phyloP scores from a whole-genome alignment of 2,888 invertebrate genomes.

The Dynastes hyllus region DNA sequence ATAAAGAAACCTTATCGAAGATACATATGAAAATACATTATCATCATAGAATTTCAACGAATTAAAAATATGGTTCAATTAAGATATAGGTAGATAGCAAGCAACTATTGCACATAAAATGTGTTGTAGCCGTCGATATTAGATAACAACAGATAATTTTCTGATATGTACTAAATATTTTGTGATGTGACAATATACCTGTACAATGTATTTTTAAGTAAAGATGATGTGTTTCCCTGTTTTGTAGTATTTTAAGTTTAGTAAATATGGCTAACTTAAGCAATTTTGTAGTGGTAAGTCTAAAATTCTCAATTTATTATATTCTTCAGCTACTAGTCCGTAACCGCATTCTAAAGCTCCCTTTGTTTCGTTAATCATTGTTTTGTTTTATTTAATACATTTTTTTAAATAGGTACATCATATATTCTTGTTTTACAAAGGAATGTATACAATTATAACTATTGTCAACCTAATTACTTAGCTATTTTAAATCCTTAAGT shows the following conservation, averaged over 20 bases:
- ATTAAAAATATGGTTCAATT: conserved; percentile 43
- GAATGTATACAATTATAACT: too few relatives aligned
- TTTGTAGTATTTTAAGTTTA: not conserved
- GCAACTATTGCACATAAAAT: conserved; percentile 48
- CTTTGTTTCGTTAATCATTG: too few relatives aligned
- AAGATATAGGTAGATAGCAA: conserved; percentile 45
- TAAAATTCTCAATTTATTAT: not conserved
- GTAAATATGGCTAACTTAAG: conserved; percentile 42
- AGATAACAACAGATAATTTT: conserved; percentile 53
- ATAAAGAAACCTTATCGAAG: conserved; percentile 20
- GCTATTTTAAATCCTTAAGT: too few relatives aligned
- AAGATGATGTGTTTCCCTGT: conserved; percentile 19
- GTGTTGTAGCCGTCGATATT: conserved; percentile 41
- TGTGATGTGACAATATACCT: conserved; percentile 35
- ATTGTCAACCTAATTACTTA: too few relatives aligned
- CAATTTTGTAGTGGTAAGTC: conserved; percentile 50
- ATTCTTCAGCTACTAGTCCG: not conserved
- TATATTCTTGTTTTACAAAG: too few relatives aligned
- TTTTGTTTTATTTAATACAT: too few relatives aligned
- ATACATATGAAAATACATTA: conserved; percentile 24
- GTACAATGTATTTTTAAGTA: conserved; percentile 21
- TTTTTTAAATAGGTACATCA: too few relatives aligned
- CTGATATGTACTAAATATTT: conserved; percentile 52
- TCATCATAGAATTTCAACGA: conserved; percentile 25
- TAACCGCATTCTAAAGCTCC: not conserved